Evolutionary conservation across 2,113 vertebrate genomes (phyloP), one percentile per base, ranked within the genome.

Genomic region (Aphyosemion australe): DNA sequence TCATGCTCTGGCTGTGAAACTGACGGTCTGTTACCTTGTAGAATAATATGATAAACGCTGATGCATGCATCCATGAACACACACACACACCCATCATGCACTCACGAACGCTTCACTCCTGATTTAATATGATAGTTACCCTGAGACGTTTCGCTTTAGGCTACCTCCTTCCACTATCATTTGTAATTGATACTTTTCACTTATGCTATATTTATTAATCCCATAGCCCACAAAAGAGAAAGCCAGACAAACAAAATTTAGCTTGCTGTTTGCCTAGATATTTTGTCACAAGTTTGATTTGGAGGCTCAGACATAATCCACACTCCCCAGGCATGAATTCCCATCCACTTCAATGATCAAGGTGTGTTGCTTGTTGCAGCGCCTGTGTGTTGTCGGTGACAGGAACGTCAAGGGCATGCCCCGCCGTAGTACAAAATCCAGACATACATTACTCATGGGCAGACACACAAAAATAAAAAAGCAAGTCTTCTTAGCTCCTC

Each of bases 1-100:
- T 92, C 92, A 91, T 83, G 89, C 91, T 91, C 87, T 77, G 87
- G 83, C 84, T 87, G 79, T 85, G 80, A 85, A 73, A 74, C 78
- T 66, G 84, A 65, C 86, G 81, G 84, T 72, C 84, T 88, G 78
- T 91, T 90, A 88, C 87, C 84, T 87, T 51, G 50, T 75, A 74
- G 85, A 86, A 85, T 86, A 85, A 82, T 79, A 88, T 48, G 77
- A 72, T 69, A 84, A 78, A 72, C 58, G 63, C 62, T n/a, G 18
- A 55, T 26, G 20, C 59, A 61, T 75, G 49, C 63, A 59, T 54
- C 10, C 52, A 37, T 5, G 1, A 34, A 41, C 51, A 32, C 42
- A 31, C 57, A 41, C 57, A 12, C 52, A 0, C 10, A 21, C 16
- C 13, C 21, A 52, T 6, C 6, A 46, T 50, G 51, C 54, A 63